Evolutionary conservation across 2,113 vertebrate genomes (phyloP).

Genomic region (Platichthys flesus): DNA sequence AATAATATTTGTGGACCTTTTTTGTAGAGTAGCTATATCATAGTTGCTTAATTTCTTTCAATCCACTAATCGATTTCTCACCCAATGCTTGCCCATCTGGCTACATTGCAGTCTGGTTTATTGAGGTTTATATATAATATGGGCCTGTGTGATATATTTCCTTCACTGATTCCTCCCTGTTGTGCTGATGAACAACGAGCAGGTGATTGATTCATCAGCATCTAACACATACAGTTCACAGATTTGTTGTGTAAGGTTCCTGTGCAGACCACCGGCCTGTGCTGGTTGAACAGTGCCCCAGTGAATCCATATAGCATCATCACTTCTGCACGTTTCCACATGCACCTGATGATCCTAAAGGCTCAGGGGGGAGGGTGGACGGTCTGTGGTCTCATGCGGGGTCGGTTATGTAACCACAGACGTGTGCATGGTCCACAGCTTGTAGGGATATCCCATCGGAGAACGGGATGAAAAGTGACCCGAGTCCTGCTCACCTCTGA

Average conservation of each 20-base stretch:
- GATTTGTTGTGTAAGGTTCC: background rate
- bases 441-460: background rate
- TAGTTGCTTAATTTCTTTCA: too few species aligned
- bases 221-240: too few species aligned
- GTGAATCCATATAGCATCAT: constrained; percentile 16
- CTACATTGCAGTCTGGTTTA: background rate
- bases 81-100: too few species aligned
- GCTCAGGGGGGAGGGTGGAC: background rate
- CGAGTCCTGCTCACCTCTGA: constrained; percentile 75
- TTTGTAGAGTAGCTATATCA: too few species aligned
- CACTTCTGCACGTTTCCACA: constrained; percentile 38
- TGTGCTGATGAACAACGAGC: too few species aligned
- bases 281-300: background rate
- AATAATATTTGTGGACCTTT: too few species aligned
- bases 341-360: background rate
- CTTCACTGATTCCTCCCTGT: background rate
- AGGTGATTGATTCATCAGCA: too few species aligned
- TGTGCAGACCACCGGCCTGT: background rate
- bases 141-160: background rate
- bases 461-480: background rate
- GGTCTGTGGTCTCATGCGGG: constrained; percentile 15
- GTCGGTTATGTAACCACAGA: constrained; percentile 29
- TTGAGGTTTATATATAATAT: background rate
- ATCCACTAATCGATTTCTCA: too few species aligned
- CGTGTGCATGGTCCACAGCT: background rate